Percentiles rank a stretch among this genome's conserved stretches.
These are phyloP conservation scores for Hirudinaria manillensis DNA, from an alignment of 2,888 invertebrate genomes.

Conservation along the genomic window DNA sequence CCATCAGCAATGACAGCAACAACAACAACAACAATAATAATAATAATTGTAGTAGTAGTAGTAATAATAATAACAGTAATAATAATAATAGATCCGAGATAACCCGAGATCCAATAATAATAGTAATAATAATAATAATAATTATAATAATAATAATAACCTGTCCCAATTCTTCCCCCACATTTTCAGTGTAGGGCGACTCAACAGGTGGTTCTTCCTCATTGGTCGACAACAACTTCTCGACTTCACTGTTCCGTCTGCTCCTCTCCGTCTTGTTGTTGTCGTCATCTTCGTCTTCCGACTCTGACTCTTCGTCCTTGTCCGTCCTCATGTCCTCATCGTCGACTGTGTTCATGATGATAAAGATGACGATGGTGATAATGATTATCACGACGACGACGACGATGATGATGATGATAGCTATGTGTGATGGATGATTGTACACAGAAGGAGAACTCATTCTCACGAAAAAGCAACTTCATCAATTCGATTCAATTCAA, in stretches of 20 bases:
- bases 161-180: slow-evolving; percentile 60
- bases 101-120: neutral
- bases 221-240: slow-evolving; percentile 36
- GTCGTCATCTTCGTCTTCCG: slow-evolving; percentile 49
- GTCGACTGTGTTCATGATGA: neutral
- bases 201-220: slow-evolving; percentile 58
- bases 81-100: neutral
- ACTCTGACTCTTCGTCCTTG: slow-evolving; percentile 53
- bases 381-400: slow-evolving; percentile 24
- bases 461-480: neutral
- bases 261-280: slow-evolving; percentile 38
- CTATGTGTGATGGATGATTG: neutral
- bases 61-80: slow-evolving; percentile 3
- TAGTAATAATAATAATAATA: neutral
- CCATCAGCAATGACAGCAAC: neutral
- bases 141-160: slow-evolving; percentile 37
- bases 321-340: slow-evolving; percentile 60
- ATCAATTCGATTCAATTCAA: too few relatives aligned
- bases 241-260: neutral
- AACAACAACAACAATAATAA: neutral
- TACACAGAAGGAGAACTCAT: neutral
- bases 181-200: slow-evolving; percentile 61
- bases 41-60: neutral
- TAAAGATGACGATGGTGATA: neutral
- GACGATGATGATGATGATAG: slow-evolving; percentile 25